Evolutionary conservation across 2,888 invertebrate genomes (phyloP).

Genomic region (Lottia scabra): DNA sequence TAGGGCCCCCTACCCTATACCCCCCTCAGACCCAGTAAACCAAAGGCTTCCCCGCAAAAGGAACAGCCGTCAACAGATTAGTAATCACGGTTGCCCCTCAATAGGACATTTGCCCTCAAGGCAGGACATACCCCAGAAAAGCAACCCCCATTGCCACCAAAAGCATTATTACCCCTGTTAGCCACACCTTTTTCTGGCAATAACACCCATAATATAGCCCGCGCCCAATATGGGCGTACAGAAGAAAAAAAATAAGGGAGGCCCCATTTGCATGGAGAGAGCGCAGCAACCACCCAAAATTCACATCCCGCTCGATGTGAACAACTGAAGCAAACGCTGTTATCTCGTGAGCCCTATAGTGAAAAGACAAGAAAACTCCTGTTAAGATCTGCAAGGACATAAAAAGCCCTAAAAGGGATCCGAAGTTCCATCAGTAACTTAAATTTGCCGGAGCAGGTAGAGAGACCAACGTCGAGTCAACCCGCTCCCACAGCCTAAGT

Average conservation of each 20-base stretch:
- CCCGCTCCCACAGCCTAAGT: no score
- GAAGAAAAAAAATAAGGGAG: constrained; percentile 79
- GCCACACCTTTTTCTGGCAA: constrained; percentile 75
- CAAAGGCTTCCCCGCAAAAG: constrained; percentile 76
- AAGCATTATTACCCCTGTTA: constrained; percentile 77
- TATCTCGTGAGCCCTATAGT: constrained; percentile 77
- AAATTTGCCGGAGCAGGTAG: constrained; percentile 52
- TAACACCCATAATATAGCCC: constrained; percentile 74
- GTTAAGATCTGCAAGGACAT: constrained; percentile 77
- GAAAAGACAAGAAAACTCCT: constrained; percentile 79
- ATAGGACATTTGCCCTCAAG: constrained; percentile 86
- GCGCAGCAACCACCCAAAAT: constrained; percentile 78
- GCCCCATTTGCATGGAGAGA: constrained; percentile 80
- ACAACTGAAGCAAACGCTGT: constrained; percentile 78
- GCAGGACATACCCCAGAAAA: constrained; percentile 79
- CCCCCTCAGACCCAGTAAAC: constrained; percentile 83
- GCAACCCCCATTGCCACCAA: constrained; percentile 79
- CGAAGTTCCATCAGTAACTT: constrained; percentile 75
- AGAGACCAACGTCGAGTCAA: constrained; percentile 42
- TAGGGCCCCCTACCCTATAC: constrained; percentile 80
- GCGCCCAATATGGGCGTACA: constrained; percentile 79
- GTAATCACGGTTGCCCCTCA: constrained; percentile 86
- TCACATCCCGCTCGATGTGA: constrained; percentile 80
- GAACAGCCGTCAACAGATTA: constrained; percentile 80
- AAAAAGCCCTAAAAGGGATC: constrained; percentile 63